These are phyloP conservation scores for Ctenoplectra terminalis DNA, from an alignment of 1,140 invertebrate species.

Conservation along the genomic window DNA sequence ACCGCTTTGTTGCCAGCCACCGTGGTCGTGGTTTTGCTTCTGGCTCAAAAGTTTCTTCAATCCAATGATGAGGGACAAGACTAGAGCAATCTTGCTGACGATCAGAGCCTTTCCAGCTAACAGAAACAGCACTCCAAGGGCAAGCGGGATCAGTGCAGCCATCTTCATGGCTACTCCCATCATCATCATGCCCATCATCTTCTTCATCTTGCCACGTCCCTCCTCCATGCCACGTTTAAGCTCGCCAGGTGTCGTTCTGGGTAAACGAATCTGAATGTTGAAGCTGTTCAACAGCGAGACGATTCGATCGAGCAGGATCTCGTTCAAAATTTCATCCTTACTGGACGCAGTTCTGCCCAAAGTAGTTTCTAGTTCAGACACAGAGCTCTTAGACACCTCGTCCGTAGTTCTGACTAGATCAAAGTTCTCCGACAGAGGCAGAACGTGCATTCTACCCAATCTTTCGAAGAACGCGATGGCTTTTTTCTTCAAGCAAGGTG, in stretches of 20 bases:
- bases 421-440: conserved; percentile 87
- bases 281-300: conserved; percentile 88
- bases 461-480: conserved; percentile 90
- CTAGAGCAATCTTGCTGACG: conserved; percentile 90
- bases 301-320: conserved; percentile 88
- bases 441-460: conserved; percentile 86
- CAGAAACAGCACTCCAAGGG: conserved; percentile 89
- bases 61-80: conserved; percentile 89
- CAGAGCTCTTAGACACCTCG: conserved; percentile 78
- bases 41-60: conserved; percentile 89
- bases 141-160: conserved; percentile 88
- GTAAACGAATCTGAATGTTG: conserved; percentile 89
- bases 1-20: conserved; percentile 83
- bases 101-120: conserved; percentile 90
- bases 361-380: conserved; percentile 87
- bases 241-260: conserved; percentile 87
- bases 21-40: conserved; percentile 85
- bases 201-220: conserved; percentile 91
- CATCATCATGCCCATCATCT: conserved; percentile 93
- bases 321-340: conserved; percentile 86
- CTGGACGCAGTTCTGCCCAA: conserved; percentile 85
- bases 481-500: conserved; percentile 91
- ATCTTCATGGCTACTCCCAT: conserved; percentile 91
- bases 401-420: conserved; percentile 82
- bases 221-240: conserved; percentile 88